Percentiles rank a stretch among this genome's conserved stretches.
Conservation (phyloP, 2,888 invertebrate genomes). For the Trichogramma evanescens region DNA sequence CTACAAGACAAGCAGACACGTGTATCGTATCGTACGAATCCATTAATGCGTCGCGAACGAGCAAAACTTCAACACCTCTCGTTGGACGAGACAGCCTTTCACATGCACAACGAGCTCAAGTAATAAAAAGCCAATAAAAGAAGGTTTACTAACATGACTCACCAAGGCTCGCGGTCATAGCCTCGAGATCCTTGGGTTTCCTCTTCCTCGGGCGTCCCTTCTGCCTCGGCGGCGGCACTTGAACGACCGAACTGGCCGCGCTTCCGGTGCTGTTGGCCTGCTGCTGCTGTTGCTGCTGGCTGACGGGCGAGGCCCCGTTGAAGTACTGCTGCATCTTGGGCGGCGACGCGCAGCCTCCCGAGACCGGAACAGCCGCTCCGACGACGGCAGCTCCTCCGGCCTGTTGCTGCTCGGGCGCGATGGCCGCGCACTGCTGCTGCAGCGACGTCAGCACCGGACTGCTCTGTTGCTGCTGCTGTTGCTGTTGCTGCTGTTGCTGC, state of each 20-base stretch:
- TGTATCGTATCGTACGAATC: background rate
- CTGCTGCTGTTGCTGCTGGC: slow-evolving; percentile 40
- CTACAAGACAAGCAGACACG: too few species aligned
- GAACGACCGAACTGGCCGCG: slow-evolving; percentile 51
- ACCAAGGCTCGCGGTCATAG: slow-evolving; percentile 81
- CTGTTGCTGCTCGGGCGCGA: slow-evolving; percentile 32
- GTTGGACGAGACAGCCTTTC: too few species aligned
- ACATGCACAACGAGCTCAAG: background rate
- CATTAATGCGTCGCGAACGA: background rate
- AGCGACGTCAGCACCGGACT: slow-evolving; percentile 51
- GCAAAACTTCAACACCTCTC: too few species aligned
- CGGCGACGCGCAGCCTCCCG: slow-evolving; percentile 47
- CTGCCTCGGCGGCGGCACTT: slow-evolving; percentile 62
- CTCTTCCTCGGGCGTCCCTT: slow-evolving; percentile 89
- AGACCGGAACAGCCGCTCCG: slow-evolving; percentile 38
- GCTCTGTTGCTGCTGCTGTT: slow-evolving; percentile 50
- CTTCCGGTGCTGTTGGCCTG: slow-evolving; percentile 28
- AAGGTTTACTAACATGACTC: slow-evolving; percentile 43
- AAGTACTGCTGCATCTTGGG: slow-evolving; percentile 54
- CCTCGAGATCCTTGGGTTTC: slow-evolving; percentile 84
- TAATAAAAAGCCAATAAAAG: slow-evolving; percentile 7
- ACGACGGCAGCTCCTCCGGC: background rate
- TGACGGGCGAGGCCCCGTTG: slow-evolving; percentile 49
- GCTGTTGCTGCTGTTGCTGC: slow-evolving; percentile 31
- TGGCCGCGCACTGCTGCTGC: slow-evolving; percentile 50